These are phyloP conservation scores for Steinernema hermaphroditum DNA, from an alignment of 2,888 invertebrate genomes.

Conservation along the genomic window DNA sequence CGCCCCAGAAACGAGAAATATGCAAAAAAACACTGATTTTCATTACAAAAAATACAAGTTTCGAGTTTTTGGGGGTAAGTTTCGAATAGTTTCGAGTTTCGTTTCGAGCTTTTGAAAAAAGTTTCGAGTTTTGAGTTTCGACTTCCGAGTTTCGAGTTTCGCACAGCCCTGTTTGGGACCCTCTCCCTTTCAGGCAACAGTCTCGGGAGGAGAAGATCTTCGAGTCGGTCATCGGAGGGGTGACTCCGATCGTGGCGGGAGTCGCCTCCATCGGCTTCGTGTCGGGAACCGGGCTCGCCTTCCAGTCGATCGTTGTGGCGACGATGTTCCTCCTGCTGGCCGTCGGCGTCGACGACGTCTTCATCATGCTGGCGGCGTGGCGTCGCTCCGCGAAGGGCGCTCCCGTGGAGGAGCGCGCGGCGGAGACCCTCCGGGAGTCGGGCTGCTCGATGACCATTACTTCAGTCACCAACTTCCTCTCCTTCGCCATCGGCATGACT, in stretches of 20 bases:
- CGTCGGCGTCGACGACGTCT: constrained; percentile 56
- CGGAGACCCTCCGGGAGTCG: constrained; percentile 43
- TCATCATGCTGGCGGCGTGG: constrained; percentile 55
- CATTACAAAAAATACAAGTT: too few relatives aligned
- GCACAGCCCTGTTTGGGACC: too few relatives aligned
- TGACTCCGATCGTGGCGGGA: constrained; percentile 51
- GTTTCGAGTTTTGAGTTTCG: too few relatives aligned
- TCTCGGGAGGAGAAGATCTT: constrained; percentile 48
- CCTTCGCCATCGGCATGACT: constrained; percentile 56
- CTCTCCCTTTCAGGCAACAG: constrained; percentile 35
- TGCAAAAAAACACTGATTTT: too few relatives aligned
- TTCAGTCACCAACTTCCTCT: constrained; percentile 54
- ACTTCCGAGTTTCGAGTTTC: too few relatives aligned
- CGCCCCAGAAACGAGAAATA: too few relatives aligned
- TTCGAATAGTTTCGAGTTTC: too few relatives aligned
- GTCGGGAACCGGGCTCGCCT: constrained; percentile 50
- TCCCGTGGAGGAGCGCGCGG: not conserved
- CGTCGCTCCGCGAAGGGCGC: constrained; percentile 44
- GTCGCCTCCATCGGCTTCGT: constrained; percentile 53
- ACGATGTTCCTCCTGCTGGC: constrained; percentile 53
- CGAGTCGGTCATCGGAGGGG: constrained; percentile 52
- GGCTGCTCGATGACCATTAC: constrained; percentile 59
- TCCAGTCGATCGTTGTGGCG: constrained; percentile 54
- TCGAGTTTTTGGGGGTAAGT: too few relatives aligned
- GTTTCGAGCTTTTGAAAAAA: too few relatives aligned